Evolutionary conservation across 2,888 invertebrate species (phyloP).

Genomic region (Limenitis camilla): DNA sequence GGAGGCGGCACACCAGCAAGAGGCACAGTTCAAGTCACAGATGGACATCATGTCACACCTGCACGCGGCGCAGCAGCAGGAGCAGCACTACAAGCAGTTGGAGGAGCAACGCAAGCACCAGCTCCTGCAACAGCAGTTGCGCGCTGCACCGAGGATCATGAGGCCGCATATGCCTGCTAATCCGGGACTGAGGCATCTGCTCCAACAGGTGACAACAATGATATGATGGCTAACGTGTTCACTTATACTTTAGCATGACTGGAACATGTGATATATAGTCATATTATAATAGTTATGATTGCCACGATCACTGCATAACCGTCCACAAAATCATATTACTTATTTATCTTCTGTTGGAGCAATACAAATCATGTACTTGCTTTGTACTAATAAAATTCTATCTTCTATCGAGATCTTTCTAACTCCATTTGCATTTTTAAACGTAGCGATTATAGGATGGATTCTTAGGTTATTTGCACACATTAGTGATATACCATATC

Average conservation of each 20-base stretch:
- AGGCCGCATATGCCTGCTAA: slow-evolving; percentile 82
- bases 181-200: slow-evolving; percentile 84
- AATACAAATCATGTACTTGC: too few relatives aligned
- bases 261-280: slow-evolving; percentile 30
- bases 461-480: too few relatives aligned
- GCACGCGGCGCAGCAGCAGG: slow-evolving; percentile 85
- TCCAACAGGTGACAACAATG: slow-evolving; percentile 84
- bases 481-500: too few relatives aligned
- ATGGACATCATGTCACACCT: slow-evolving; percentile 82
- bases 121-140: slow-evolving; percentile 42
- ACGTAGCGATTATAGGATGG: too few relatives aligned
- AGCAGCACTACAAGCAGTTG: slow-evolving; percentile 84
- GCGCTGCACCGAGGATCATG: slow-evolving; percentile 75
- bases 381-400: too few relatives aligned
- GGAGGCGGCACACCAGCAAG: slow-evolving; percentile 85
- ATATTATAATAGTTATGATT: too few relatives aligned
- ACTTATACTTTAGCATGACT: neutral
- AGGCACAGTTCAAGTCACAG: slow-evolving; percentile 84
- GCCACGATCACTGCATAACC: too few relatives aligned
- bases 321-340: too few relatives aligned
- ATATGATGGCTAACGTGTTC: neutral
- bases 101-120: slow-evolving; percentile 68
- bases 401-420: too few relatives aligned
- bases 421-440: too few relatives aligned
- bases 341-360: too few relatives aligned